Conservation (phyloP, 2,113 vertebrate genomes). For the Scopus umbretta region DNA sequence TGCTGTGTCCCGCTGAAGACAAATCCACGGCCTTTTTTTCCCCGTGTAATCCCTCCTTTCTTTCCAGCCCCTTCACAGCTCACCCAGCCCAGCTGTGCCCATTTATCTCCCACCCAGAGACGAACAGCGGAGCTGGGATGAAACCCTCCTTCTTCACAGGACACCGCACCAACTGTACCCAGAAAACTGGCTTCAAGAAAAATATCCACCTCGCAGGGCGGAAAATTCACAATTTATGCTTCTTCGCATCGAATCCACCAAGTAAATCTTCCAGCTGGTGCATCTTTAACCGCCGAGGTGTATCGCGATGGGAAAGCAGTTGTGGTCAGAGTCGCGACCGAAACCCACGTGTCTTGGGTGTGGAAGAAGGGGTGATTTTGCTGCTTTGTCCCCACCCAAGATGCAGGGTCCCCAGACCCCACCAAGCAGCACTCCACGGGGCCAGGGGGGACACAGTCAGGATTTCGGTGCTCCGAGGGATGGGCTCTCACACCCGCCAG, state of each 20-base stretch:
- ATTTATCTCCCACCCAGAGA: not conserved
- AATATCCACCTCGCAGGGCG: not conserved
- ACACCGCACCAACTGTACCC: not conserved
- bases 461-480: not conserved
- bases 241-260: not conserved
- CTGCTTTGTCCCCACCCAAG: not conserved
- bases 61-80: not conserved
- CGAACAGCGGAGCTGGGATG: not conserved
- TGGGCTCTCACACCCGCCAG: not conserved
- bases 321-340: rapidly evolving
- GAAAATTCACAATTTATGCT: not conserved
- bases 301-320: not conserved
- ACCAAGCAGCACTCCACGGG: not conserved
- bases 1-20: not conserved
- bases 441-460: rapidly evolving
- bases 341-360: rapidly evolving
- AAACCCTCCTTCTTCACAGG: not conserved
- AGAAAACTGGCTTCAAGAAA: not conserved
- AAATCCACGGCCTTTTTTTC: not conserved
- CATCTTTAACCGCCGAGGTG: not conserved
- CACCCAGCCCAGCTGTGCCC: not conserved
- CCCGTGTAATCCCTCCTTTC: not conserved
- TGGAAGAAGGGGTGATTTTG: not conserved
- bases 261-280: not conserved
- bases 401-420: not conserved